These are phyloP conservation scores for Priocnemis perturbator DNA, from an alignment of 2,888 invertebrate genomes.

Conservation along the genomic window DNA sequence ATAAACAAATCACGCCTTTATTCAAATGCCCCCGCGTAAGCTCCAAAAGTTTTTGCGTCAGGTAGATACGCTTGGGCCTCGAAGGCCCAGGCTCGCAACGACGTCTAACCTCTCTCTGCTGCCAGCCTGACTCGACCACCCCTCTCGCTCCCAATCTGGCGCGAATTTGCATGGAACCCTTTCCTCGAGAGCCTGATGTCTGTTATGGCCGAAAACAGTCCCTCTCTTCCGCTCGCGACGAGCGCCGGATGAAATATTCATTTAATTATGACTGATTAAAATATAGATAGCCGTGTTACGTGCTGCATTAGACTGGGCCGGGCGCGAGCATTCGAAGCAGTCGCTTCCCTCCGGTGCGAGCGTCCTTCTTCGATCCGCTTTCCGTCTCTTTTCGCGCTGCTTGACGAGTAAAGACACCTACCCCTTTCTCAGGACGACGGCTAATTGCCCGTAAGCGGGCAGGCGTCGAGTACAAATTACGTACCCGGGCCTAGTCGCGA, in stretches of 20 bases:
- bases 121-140: slow-evolving; percentile 19
- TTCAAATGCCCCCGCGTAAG: slow-evolving; percentile 42
- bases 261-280: slow-evolving; percentile 72
- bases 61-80: slow-evolving; percentile 20
- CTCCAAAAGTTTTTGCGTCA: slow-evolving; percentile 1
- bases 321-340: slow-evolving; percentile 21
- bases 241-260: slow-evolving; percentile 70
- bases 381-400: not conserved
- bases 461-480: slow-evolving; percentile 30
- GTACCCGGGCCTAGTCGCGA: slow-evolving; percentile 32
- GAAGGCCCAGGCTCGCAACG: not conserved
- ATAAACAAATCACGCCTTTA: slow-evolving; percentile 54
- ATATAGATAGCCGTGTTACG: slow-evolving; percentile 69
- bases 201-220: slow-evolving; percentile 41
- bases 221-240: slow-evolving; percentile 20
- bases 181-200: slow-evolving; percentile 50
- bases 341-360: no score
- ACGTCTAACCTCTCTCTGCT: slow-evolving; percentile 15
- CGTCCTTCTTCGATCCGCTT: no score
- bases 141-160: slow-evolving; percentile 58
- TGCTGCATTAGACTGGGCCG: slow-evolving; percentile 59
- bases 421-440: slow-evolving; percentile 29
- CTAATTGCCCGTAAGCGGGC: slow-evolving; percentile 51
- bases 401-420: slow-evolving; percentile 32
- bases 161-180: slow-evolving; percentile 67